Evolutionary conservation across 2,888 invertebrate species (phyloP), one percentile per base, ranked within the genome.

Genomic region (Nipponacmea schrenckii): DNA sequence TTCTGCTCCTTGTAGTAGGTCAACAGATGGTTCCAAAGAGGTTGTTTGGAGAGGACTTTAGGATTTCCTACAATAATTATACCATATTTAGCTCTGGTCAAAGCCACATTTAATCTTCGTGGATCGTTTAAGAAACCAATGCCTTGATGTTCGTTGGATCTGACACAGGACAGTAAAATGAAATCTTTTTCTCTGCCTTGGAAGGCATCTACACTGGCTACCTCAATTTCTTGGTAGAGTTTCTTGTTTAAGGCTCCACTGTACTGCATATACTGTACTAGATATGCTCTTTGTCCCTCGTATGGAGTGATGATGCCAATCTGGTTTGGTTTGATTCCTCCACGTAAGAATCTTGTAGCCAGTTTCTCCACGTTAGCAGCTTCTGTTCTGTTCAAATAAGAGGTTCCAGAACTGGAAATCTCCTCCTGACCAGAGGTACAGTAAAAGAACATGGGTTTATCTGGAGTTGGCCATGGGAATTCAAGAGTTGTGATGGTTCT

Each of bases 61-160:
- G 99, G 98, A 90, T 99, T 99, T 69, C 99, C 99, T 69, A 99
- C 97, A 77, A 99, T 96, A 78, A 99, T 98, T 64, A 98, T 94
- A 17, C 98, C 98, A 89, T 95, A 98, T 89, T 96, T 97, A 8
- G 99, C 97, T 72, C 99, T 93, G 0, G 99, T 99, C 24, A 99
- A 90, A 0, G 99, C 99, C 0, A 99, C 99, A 90, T 99, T 99
- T 68, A 99, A 91, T 69, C 99, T 94, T 2, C 99, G 92, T 0
- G 99, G 98, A 89, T 99, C 99, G 87, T 97, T 98, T 56, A 99
- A 91, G 89, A 99, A 99, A 0, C 99, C 99, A 83, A 99, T 99
- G 62, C 97, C 98, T 88, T 98, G 98, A 85, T 98, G 96, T 86
- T 98, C 98, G 87, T 99, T 99, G 8, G 98, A 97, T 68, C 99